These are phyloP conservation scores for Heliconius ismenius DNA, from an alignment of 2,888 invertebrate genomes.

Conservation along the genomic window DNA sequence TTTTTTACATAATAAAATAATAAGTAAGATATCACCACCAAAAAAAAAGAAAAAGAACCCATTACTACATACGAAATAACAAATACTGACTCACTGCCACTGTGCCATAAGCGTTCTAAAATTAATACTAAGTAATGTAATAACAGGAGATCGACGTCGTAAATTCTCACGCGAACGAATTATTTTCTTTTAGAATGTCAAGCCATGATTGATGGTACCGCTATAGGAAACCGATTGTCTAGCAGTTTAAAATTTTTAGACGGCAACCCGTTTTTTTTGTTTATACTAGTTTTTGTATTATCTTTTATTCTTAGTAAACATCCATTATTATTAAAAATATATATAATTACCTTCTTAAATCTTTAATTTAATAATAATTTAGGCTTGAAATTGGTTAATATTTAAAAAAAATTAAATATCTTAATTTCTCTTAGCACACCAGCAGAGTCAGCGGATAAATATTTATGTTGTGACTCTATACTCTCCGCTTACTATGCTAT, in stretches of 20 bases:
- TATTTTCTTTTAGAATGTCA: slow-evolving; percentile 28
- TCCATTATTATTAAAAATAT: no score
- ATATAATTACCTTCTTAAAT: no score
- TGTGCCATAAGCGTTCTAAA: slow-evolving; percentile 1
- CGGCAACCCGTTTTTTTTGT: neutral
- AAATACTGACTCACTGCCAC: neutral
- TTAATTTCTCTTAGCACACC: no score
- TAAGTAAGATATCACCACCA: no score
- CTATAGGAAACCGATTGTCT: slow-evolving; percentile 16
- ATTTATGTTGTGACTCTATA: no score
- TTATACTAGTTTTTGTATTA: neutral
- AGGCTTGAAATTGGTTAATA: no score
- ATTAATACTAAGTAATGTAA: slow-evolving; percentile 19
- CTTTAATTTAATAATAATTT: no score
- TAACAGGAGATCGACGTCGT: slow-evolving; percentile 18
- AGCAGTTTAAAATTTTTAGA: slow-evolving; percentile 2
- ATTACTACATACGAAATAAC: neutral
- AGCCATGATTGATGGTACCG: slow-evolving; percentile 26
- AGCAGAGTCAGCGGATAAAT: no score
- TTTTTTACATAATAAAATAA: no score
- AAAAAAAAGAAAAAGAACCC: no score
- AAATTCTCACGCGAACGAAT: slow-evolving; percentile 33
- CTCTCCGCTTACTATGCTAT: no score
- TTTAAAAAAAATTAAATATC: no score
- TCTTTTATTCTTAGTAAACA: neutral